phyloP scores from a whole-genome alignment of 1,140 invertebrate species.

The Polypedilum pembai region DNA sequence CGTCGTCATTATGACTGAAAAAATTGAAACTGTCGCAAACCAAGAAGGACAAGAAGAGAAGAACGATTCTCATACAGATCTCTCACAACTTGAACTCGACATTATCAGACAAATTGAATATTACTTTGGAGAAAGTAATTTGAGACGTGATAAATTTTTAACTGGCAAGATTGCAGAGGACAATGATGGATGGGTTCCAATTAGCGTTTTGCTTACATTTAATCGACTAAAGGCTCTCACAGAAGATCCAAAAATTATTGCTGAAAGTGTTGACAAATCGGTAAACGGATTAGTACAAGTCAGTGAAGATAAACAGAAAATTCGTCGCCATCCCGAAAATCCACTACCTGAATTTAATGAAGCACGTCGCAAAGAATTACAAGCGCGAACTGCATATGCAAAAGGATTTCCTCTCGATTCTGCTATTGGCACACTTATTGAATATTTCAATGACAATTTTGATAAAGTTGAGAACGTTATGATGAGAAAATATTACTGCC shows the following conservation, averaged over 20 bases:
- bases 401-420: constrained; percentile 78
- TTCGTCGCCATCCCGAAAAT: constrained; percentile 65
- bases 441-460: constrained; percentile 59
- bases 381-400: constrained; percentile 69
- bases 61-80: constrained; percentile 29
- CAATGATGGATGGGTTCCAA: constrained; percentile 84
- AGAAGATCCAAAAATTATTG: constrained; percentile 61
- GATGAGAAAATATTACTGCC: constrained; percentile 64
- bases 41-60: neutral
- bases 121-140: constrained; percentile 76
- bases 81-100: constrained; percentile 47
- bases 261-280: constrained; percentile 66
- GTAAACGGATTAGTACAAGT: constrained; percentile 66
- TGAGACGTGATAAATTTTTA: constrained; percentile 83
- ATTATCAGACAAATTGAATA: constrained; percentile 59
- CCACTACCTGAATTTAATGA: constrained; percentile 81
- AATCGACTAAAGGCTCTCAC: constrained; percentile 72
- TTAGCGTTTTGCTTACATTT: constrained; percentile 79
- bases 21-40: neutral
- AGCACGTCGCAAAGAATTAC: constrained; percentile 68
- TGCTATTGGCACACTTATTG: constrained; percentile 62
- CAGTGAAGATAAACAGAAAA: constrained; percentile 72
- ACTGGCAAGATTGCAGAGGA: constrained; percentile 66
- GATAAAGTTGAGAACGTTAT: constrained; percentile 68
- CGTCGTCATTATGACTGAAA: no score